A percentile compares a stretch with the other conserved stretches of the same genome.
phyloP scores from a whole-genome alignment of 2,113 vertebrate species.

The Ammodytes marinus region DNA sequence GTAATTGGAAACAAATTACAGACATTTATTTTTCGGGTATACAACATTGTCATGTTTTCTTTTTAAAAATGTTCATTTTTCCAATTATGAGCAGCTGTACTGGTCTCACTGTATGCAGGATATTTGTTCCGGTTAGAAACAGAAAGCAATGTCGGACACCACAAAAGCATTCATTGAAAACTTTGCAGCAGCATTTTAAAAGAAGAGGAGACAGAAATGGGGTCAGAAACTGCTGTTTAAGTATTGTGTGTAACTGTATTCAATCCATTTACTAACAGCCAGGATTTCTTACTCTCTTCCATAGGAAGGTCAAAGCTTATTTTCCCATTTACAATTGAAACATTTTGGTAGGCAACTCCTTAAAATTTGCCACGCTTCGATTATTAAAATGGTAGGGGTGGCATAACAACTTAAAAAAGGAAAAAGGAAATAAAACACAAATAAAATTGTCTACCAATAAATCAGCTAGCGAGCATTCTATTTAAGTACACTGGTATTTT shows the following conservation, averaged over 20 bases:
- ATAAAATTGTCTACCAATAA: constrained; percentile 90
- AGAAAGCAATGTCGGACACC: constrained; percentile 81
- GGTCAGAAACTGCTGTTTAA: constrained; percentile 89
- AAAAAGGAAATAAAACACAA: constrained; percentile 89
- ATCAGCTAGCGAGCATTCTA: constrained; percentile 94
- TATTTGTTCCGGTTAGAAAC: constrained; percentile 74
- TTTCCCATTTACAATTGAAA: constrained; percentile 84
- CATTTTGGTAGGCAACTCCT: constrained; percentile 84
- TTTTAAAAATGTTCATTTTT: constrained; percentile 64
- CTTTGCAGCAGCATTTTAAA: constrained; percentile 90
- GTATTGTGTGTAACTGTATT: constrained; percentile 88
- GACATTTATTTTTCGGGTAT: constrained; percentile 94
- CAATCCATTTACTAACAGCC: constrained; percentile 89
- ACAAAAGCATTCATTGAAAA: constrained; percentile 89
- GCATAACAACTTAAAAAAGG: constrained; percentile 89
- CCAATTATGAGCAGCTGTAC: constrained; percentile 88
- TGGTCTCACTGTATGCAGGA: constrained; percentile 73
- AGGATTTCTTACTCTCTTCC: constrained; percentile 95
- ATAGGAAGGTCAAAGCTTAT: constrained; percentile 93
- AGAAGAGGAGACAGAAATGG: constrained; percentile 89
- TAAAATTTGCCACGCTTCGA: constrained; percentile 76
- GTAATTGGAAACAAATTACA: constrained; percentile 95
- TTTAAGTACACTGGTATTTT: constrained; percentile 94
- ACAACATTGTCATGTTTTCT: constrained; percentile 92
- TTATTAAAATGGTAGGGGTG: constrained; percentile 84